A percentile compares a stretch with the other conserved stretches of the same genome.
Conservation (phyloP, 2,888 invertebrate genomes). For the Anarsia innoxiella region DNA sequence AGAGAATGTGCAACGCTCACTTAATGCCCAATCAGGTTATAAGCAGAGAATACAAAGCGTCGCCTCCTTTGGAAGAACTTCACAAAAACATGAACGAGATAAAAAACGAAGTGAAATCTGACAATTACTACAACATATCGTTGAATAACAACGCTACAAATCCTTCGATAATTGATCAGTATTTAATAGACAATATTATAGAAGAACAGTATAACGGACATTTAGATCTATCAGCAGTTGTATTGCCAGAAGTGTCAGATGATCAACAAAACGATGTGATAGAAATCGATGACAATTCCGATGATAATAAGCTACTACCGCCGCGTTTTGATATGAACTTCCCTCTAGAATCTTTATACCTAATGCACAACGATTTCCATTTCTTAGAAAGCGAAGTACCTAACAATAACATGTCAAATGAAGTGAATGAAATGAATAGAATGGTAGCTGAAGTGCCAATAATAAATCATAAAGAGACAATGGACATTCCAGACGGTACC, state of each 20-base stretch:
- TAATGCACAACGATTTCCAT: constrained; percentile 66
- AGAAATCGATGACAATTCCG: constrained; percentile 67
- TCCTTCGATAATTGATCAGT: constrained; percentile 57
- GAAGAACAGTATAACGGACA: constrained; percentile 58
- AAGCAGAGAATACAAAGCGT: constrained; percentile 59
- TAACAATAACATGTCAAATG: constrained; percentile 34
- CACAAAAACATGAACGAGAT: constrained; percentile 64
- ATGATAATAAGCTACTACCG: constrained; percentile 59
- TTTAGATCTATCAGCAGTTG: constrained; percentile 49
- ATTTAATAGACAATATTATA: constrained; percentile 58
- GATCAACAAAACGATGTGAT: constrained; percentile 59
- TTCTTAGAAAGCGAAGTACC: constrained; percentile 59
- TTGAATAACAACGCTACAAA: constrained; percentile 42
- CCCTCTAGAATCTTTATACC: constrained; percentile 54
- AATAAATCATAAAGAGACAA: constrained; percentile 45
- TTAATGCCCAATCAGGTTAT: constrained; percentile 46
- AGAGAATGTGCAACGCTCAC: constrained; percentile 62
- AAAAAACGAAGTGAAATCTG: constrained; percentile 66
- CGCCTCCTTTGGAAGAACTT: constrained; percentile 62
- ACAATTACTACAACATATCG: constrained; percentile 52
- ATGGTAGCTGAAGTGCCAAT: constrained; percentile 55
- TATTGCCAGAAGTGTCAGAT: constrained; percentile 45
- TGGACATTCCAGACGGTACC: constrained; percentile 33
- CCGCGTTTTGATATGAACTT: constrained; percentile 61
- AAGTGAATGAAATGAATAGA: constrained; percentile 46